Conservation (phyloP, 2,888 invertebrate genomes). For the Cerastoderma edule region DNA sequence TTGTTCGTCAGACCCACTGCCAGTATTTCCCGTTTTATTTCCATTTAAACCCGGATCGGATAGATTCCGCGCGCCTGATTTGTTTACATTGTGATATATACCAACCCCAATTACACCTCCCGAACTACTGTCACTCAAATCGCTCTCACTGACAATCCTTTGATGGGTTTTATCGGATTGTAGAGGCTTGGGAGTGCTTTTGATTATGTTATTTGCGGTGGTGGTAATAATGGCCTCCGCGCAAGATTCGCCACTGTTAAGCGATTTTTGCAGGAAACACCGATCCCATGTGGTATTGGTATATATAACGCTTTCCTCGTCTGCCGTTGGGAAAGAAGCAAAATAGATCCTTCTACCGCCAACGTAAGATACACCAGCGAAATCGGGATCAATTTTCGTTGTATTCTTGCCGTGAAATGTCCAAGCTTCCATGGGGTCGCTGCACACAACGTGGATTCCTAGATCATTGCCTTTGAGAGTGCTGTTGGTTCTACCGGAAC, state of each 20-base stretch:
- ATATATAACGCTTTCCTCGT: background rate
- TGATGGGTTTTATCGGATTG: conserved; percentile 10
- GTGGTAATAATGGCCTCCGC: background rate
- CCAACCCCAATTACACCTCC: conserved; percentile 12
- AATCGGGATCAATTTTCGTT: background rate
- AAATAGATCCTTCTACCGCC: conserved; percentile 7
- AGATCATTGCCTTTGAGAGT: background rate
- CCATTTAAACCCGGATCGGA: conserved; percentile 20
- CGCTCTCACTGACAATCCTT: conserved; percentile 1
- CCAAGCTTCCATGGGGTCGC: background rate
- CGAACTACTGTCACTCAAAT: conserved; percentile 13
- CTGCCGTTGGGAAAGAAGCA: background rate
- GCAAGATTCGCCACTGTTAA: background rate
- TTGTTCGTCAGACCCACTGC: conserved; percentile 14
- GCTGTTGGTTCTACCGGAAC: background rate
- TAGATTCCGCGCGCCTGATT: conserved; percentile 7
- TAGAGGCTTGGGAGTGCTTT: background rate
- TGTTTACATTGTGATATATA: conserved; percentile 25
- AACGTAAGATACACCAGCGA: background rate
- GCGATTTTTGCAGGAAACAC: background rate
- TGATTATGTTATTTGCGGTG: background rate
- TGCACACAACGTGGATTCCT: background rate
- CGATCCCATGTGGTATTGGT: background rate
- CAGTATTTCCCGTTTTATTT: conserved; percentile 6
- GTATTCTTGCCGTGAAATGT: background rate